A percentile compares a stretch with the other conserved stretches of the same genome.
These are phyloP conservation scores for Drosophila nikananu DNA, from an alignment of 1,140 invertebrate genomes.

Conservation along the genomic window DNA sequence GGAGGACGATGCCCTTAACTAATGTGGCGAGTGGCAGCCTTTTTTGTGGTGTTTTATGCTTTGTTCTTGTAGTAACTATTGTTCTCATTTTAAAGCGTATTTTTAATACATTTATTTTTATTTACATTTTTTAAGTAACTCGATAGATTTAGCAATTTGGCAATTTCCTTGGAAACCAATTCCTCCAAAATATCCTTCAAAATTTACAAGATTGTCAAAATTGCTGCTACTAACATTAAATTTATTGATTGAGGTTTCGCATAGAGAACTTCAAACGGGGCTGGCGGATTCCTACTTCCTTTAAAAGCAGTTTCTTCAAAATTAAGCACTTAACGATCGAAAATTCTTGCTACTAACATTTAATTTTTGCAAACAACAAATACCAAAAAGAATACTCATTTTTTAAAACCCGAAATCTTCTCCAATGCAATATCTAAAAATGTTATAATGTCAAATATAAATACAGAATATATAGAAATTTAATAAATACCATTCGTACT, in stretches of 20 bases:
- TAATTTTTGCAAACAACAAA: neutral
- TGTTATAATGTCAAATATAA: neutral
- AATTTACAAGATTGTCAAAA: no score
- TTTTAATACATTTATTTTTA: neutral
- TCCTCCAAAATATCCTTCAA: neutral
- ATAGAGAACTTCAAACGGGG: no score
- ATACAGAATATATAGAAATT: neutral
- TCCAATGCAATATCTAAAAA: neutral
- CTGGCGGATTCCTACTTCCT: neutral
- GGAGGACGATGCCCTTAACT: neutral
- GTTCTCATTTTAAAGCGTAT: neutral
- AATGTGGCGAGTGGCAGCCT: conserved; percentile 5
- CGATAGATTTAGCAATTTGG: no score
- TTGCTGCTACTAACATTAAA: no score
- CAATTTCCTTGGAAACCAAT: neutral
- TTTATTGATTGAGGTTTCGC: no score
- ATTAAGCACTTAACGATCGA: no score
- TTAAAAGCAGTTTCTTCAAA: neutral
- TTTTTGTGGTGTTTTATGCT: no score
- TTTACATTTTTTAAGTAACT: neutral
- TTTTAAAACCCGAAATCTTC: neutral
- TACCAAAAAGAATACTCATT: no score
- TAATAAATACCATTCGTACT: no score
- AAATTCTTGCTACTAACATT: neutral
- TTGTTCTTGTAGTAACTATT: neutral